Base-by-base conservation (phyloP, 2,888 invertebrate genomes). In the Kryphioiulus occultus region DNA sequence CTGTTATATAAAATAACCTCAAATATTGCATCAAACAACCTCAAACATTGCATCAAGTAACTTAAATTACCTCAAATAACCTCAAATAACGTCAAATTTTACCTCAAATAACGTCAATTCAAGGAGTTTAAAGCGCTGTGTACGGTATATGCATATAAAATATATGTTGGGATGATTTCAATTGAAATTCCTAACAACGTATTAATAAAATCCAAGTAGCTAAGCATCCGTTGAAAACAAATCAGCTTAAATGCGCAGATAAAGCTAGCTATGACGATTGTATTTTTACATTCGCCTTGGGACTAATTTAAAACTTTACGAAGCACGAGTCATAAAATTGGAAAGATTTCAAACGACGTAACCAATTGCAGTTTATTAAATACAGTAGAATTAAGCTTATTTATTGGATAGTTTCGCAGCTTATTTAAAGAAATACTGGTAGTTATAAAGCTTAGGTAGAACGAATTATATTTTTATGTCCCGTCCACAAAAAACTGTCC, bases 271-370 rank as follows among this genome's bases (percentile, higher is more conserved):
- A 68, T 26, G 68, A 68, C 22, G 22, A 22, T 68, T 68, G 68
- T 26, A 68, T 68, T 68, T 68, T 68, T 68, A 68, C 68, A 68
- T 26, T 68, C 68, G 26, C 68, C 68, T 26, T 26, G 68, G 68
- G 68, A 26, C 9, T 68, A 22, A 26, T 22, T 26, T 68, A 26
- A 26, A 68, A 22, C 22, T 47, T 68, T 68, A 68, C 68, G 68
- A n/a, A 26, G 68, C 22, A 68, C 26, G 68, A 68, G 68, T 26
- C 26, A 68, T 26, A 68, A 22, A 22, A 4, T 22, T 2, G 10
- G 68, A 68, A 68, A 68, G 68, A 22, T 68, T 68, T 68, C 22
- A 68, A 68, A 68, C 68, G 26, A 68, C 22, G 26, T 22, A 22
- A 26, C 68, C 68, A 68, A 68, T 68, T 68, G 22, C 26, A 22